A percentile compares a stretch with the other conserved stretches of the same genome.
Conservation (phyloP, 2,888 invertebrate species). For the Adineta ricciae region DNA sequence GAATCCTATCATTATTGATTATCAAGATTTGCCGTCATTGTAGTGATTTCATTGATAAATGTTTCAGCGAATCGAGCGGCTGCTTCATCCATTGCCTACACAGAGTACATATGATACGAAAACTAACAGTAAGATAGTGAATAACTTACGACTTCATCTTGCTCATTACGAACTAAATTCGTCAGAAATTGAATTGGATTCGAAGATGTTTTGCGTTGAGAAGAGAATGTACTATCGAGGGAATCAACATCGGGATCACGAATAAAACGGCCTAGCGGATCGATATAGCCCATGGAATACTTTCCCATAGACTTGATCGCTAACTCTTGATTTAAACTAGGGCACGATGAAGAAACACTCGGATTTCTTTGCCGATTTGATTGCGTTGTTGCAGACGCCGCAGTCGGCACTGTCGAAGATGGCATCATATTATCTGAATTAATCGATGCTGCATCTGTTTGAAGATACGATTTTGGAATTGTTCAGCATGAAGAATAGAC, state of each 20-base stretch:
- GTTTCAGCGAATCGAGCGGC: constrained; percentile 8
- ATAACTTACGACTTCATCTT: neutral
- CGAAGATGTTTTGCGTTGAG: neutral
- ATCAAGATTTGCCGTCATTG: neutral
- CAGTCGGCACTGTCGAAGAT: neutral
- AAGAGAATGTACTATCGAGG: neutral
- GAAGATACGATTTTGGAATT: too few relatives aligned
- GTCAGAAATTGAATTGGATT: neutral
- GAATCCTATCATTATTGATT: neutral
- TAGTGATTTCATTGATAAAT: neutral
- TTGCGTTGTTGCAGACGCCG: neutral
- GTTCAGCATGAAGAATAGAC: neutral
- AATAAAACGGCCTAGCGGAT: neutral
- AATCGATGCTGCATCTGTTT: neutral
- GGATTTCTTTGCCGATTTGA: neutral
- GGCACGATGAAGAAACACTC: neutral
- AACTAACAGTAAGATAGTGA: too few relatives aligned
- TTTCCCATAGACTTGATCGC: neutral
- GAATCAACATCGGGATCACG: neutral
- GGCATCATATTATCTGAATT: neutral
- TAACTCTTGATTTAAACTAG: neutral
- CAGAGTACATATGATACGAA: too few relatives aligned
- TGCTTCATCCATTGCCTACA: neutral
- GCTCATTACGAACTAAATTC: neutral
- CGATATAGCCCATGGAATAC: neutral